Evolutionary conservation across 2,888 invertebrate species (phyloP).

Genomic region (Drosophila subsilvestris): DNA sequence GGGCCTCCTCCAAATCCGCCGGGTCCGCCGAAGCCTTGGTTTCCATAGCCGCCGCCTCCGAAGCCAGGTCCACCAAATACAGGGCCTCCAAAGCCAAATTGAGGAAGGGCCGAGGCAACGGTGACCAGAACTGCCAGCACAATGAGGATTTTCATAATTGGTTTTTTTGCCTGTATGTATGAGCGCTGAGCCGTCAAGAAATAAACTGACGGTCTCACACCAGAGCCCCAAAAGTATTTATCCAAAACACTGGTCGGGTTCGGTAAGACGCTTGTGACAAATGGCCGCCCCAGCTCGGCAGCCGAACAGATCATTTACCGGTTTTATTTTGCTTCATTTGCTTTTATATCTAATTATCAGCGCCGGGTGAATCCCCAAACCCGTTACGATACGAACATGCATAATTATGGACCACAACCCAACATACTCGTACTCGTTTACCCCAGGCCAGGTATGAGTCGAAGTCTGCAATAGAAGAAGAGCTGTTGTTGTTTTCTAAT

Average conservation of each 20-base stretch:
- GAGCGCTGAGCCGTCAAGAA: constrained; percentile 35
- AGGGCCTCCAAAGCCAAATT: constrained; percentile 44
- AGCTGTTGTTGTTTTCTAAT: constrained; percentile 13
- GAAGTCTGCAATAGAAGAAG: constrained; percentile 2
- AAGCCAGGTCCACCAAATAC: constrained; percentile 32
- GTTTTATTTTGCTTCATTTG: constrained; percentile 60
- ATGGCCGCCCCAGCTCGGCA: constrained; percentile 37
- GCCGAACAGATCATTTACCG: constrained; percentile 47
- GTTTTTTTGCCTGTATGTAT: neutral
- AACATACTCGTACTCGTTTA: constrained; percentile 13
- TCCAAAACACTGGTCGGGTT: constrained; percentile 35
- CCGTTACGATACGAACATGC: constrained; percentile 18
- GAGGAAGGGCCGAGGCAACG: constrained; percentile 66
- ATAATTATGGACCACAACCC: constrained; percentile 43
- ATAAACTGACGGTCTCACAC: constrained; percentile 59
- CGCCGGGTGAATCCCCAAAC: constrained; percentile 62
- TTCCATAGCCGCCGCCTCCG: constrained; percentile 12
- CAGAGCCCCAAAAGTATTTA: constrained; percentile 61
- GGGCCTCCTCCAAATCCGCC: neutral
- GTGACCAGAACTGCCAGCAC: constrained; percentile 73
- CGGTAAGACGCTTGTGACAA: constrained; percentile 35
- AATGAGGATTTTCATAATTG: constrained; percentile 73
- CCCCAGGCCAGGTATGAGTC: constrained; percentile 12
- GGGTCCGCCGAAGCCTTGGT: neutral
- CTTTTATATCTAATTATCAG: constrained; percentile 60